Evolutionary conservation across 2,888 invertebrate genomes (phyloP).

Genomic region (Trissonchulus sp.): DNA sequence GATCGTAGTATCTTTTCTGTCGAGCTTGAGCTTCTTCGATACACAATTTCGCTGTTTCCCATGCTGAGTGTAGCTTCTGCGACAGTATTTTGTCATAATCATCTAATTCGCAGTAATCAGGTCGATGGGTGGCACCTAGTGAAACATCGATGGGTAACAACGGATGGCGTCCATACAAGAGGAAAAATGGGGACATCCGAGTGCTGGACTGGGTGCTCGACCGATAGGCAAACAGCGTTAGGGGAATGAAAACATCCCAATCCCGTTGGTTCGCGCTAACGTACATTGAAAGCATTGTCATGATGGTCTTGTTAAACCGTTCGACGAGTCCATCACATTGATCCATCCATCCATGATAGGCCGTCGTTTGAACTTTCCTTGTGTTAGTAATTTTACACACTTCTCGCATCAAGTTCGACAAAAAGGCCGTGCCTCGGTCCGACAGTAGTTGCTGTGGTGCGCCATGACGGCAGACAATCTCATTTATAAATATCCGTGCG

Average conservation of each 20-base stretch:
- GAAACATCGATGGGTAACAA: no score
- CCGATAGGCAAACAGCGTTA: slow-evolving; percentile 17
- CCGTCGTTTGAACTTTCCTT: slow-evolving; percentile 31
- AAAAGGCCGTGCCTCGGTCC: slow-evolving; percentile 37
- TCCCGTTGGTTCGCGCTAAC: slow-evolving; percentile 35
- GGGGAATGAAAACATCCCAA: no score
- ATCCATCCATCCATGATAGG: no score
- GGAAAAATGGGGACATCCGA: neutral
- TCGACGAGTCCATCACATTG: slow-evolving; percentile 39
- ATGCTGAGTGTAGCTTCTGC: no score
- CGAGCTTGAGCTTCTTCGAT: no score
- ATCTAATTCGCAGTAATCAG: no score
- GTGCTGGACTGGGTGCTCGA: neutral
- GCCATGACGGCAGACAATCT: slow-evolving; percentile 35
- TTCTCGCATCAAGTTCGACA: slow-evolving; percentile 30
- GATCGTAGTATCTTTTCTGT: no score
- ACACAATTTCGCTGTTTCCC: no score
- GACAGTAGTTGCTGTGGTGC: slow-evolving; percentile 35
- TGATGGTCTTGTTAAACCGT: slow-evolving; percentile 40
- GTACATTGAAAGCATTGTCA: slow-evolving; percentile 37
- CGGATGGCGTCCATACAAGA: no score
- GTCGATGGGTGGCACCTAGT: no score
- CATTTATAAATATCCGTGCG: slow-evolving; percentile 37
- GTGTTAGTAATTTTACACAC: slow-evolving; percentile 31
- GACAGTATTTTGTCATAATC: no score